phyloP scores from a whole-genome alignment of 2,113 vertebrate species.

The Cyprinodon variegatus region DNA sequence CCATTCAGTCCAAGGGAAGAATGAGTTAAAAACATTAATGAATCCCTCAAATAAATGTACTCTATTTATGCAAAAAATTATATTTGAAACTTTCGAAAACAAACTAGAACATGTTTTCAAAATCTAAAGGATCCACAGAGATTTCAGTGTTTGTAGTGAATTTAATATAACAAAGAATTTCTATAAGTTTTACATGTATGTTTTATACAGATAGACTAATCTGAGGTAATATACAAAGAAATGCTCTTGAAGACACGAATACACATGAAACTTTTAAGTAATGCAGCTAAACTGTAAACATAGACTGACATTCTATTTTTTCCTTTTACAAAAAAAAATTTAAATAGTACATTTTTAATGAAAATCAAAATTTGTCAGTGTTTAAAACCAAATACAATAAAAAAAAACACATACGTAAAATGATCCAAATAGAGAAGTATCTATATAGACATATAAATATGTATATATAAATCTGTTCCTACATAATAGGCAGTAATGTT shows the following conservation, averaged over 20 bases:
- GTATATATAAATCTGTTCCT: background rate
- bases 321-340: conserved; percentile 1
- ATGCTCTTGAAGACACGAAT: conserved; percentile 18
- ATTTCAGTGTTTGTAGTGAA: conserved; percentile 54
- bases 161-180: conserved; percentile 71
- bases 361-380: background rate
- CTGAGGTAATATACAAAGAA: conserved; percentile 55
- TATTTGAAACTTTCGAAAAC: background rate
- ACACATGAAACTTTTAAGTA: conserved; percentile 10
- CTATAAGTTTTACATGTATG: conserved; percentile 66
- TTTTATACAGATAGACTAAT: conserved; percentile 62
- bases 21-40: too few species aligned
- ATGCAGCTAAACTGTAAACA: conserved; percentile 43
- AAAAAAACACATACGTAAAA: background rate
- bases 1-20: too few species aligned
- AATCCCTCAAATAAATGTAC: background rate
- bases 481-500: background rate
- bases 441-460: background rate
- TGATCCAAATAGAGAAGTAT: background rate
- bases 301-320: conserved; percentile 23
- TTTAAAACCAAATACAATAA: background rate
- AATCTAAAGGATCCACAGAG: conserved; percentile 12
- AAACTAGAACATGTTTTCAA: background rate
- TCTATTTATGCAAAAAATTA: background rate
- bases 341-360: background rate